These are phyloP conservation scores for Platycercus adscitus DNA, from an alignment of 2,113 vertebrate genomes.

Conservation along the genomic window DNA sequence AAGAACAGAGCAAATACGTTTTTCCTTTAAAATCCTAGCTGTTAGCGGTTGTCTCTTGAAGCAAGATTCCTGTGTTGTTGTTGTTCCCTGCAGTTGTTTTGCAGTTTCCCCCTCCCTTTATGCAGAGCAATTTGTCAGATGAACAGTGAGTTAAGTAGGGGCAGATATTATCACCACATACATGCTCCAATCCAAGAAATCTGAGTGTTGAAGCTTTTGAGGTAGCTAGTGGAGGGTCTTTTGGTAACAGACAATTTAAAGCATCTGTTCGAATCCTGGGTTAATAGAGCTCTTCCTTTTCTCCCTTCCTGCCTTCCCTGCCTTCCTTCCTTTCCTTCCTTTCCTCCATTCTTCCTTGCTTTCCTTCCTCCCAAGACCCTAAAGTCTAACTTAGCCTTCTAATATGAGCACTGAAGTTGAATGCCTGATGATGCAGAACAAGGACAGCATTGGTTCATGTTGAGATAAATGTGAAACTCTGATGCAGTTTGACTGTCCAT, in stretches of 20 bases:
- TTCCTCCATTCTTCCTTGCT: background rate
- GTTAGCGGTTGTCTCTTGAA: background rate
- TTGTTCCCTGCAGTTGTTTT: background rate
- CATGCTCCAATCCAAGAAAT: background rate
- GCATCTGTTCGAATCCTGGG: background rate
- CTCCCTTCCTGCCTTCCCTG: background rate
- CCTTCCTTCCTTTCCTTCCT: background rate
- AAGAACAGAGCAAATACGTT: constrained; percentile 56
- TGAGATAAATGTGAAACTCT: background rate
- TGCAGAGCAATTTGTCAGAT: background rate
- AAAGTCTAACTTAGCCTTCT: background rate
- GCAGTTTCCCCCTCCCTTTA: background rate
- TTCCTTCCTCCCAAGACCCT: background rate
- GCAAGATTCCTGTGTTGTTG: background rate
- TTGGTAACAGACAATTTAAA: background rate
- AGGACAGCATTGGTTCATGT: background rate
- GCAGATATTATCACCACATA: background rate
- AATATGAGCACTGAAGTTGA: background rate
- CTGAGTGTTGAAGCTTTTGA: background rate
- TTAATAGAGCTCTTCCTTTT: background rate
- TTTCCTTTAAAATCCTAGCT: constrained; percentile 61
- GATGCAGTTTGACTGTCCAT: background rate
- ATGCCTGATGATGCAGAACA: background rate
- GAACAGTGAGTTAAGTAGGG: constrained; percentile 36
- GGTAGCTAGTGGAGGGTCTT: background rate